These are phyloP conservation scores for Andricus quercusramuli DNA, from an alignment of 2,888 invertebrate genomes.

Conservation along the genomic window DNA sequence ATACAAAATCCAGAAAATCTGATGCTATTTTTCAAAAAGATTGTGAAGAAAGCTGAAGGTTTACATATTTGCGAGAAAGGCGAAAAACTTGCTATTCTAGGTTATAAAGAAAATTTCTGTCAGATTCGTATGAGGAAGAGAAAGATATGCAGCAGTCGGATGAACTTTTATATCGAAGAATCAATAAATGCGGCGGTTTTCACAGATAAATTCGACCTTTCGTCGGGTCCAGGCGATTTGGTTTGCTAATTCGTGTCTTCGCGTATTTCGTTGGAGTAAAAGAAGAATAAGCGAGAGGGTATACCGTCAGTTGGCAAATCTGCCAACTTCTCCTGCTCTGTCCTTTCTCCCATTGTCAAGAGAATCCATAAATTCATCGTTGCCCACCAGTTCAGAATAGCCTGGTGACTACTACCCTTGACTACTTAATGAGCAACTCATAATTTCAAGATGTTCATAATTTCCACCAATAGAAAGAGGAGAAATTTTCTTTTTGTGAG, in stretches of 20 bases:
- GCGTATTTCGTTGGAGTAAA: constrained; percentile 21
- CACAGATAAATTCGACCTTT: constrained; percentile 30
- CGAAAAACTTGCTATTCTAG: not conserved
- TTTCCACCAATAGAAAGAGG: not conserved
- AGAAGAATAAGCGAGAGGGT: constrained; percentile 16
- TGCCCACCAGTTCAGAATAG: not conserved
- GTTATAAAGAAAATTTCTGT: not conserved
- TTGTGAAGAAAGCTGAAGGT: not conserved
- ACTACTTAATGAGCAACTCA: constrained; percentile 6
- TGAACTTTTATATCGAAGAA: constrained; percentile 17
- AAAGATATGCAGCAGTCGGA: constrained; percentile 21
- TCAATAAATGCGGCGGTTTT: constrained; percentile 22
- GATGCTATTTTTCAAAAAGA: not conserved
- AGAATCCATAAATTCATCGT: constrained; percentile 65
- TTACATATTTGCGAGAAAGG: not conserved
- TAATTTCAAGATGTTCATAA: not conserved
- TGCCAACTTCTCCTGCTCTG: constrained; percentile 64
- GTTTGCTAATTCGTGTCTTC: constrained; percentile 31
- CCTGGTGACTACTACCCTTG: constrained; percentile 8
- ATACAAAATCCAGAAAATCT: not conserved
- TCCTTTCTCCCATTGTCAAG: constrained; percentile 61
- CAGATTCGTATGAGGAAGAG: not conserved
- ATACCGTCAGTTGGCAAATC: constrained; percentile 61
- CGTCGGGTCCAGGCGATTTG: constrained; percentile 13
- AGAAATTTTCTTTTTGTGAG: not conserved